Conservation (phyloP, 2,888 invertebrate species). For the Melinopterus prodromus region DNA sequence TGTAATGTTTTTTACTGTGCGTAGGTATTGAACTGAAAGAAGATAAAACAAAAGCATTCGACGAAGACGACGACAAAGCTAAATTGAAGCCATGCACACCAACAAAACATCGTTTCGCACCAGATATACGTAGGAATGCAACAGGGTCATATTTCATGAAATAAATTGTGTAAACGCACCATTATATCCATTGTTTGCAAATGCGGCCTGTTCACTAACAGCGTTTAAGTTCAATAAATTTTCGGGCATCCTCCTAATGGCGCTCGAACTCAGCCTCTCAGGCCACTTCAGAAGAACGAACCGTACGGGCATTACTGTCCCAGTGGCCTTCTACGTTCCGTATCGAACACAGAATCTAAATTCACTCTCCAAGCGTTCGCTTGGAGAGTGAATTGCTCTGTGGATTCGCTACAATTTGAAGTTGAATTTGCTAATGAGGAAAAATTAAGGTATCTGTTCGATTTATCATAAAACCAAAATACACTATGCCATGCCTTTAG, state of each 20-base stretch:
- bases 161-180: neutral
- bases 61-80: neutral
- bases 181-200: conserved; percentile 4
- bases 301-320: neutral
- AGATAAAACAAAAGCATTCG: too few relatives aligned
- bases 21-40: too few relatives aligned
- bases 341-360: neutral
- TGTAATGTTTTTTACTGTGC: too few relatives aligned
- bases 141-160: neutral
- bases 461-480: too few relatives aligned
- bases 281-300: neutral
- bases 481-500: too few relatives aligned
- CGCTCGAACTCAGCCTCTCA: neutral
- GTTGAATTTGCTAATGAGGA: neutral
- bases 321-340: neutral
- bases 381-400: neutral
- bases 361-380: neutral
- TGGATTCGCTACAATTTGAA: neutral
- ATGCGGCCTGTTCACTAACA: conserved; percentile 4
- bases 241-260: conserved; percentile 4
- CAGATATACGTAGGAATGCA: neutral
- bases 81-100: too few relatives aligned
- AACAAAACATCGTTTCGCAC: neutral
- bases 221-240: neutral
- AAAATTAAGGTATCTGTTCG: too few relatives aligned